Evolutionary conservation across 2,797 vertebrate genomes (phyloP), one percentile per base, ranked within the genome.

Genomic region (Coregonus ussuriensis): DNA sequence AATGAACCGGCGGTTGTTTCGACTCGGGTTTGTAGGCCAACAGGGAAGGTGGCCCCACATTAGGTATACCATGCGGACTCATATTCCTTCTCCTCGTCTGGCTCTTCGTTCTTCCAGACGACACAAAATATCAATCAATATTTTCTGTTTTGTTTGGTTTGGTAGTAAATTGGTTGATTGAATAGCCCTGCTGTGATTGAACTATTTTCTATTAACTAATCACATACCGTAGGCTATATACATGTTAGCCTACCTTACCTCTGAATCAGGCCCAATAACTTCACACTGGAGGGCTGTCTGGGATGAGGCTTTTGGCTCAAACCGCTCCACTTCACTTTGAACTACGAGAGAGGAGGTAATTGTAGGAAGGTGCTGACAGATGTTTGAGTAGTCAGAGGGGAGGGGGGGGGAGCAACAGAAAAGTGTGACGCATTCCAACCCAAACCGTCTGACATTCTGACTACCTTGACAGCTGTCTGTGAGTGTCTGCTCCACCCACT

Each of bases 401-500:
- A 1, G 25, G 25, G 31, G 31, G 84, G 37, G 75, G 85, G 83
- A 74, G 21, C 21, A 16, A 88, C 82, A 86, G 82, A 81, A 83
- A 63, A 74, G 78, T 74, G 87, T 90, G 87, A 90, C 91, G 87
- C 83, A 65, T 80, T 76, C 25, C 31, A 83, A 81, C 82, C 41
- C 79, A 80, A 83, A 84, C 9, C 41, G 88, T 90, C 62, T 90
- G 89, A 91, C 88, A 86, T 86, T n/a, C 56, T 53, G 71, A 18
- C 56, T 88, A 86, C 88, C 83, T 81, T 83, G 87, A 91, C 88
- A 93, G 91, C 86, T 89, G 91, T 91, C 81, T 77, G 81, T 88
- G 84, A 82, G 82, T 72, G 76, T 88, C 82, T 63, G 81, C 88
- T 86, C 89, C 92, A 74, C 90, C 92, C 83, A 85, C 83, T 87